Base-by-base conservation (phyloP, 2,113 vertebrate species). In the Sminthopsis crassicaudata region DNA sequence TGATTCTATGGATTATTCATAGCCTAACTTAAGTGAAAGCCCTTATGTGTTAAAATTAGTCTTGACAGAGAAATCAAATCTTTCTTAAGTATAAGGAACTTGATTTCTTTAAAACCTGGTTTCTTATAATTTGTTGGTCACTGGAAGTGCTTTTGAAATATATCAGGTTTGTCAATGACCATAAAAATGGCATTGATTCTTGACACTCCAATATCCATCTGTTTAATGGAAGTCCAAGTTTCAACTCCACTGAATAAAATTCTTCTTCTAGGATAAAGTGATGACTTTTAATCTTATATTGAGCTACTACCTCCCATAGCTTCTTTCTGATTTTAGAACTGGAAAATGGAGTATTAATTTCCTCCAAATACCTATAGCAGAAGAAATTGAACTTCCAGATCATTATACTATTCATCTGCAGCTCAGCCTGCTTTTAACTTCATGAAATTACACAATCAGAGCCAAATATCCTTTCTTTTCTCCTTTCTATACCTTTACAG, bases 1-100 rank as follows among this genome's bases (percentile, higher is more conserved):
- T 88, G 76, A 97, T 94, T 53, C 10, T 55, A 90, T 92, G 90
- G 55, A 93, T 97, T 93, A 97, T 96, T 95, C 89, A 94, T 51
- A 53, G 5, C 25, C 24, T 89, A 52, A 92, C 16, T 90, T 93
- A 92, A 89, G 19, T 93, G 57, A 92, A 94, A 95, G 50, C 2
- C 46, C 96, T 95, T 93, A 54, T 42, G 53, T 91, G 19, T 92
- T 95, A 96, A 95, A 93, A 14, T 53, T 16, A 84, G 19, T 42
- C 30, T 67, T 84, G 67, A 42, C 19, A 84, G 67, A 76, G 67
- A 19, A 84, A 84, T 42, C 14, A 84, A 84, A 84, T 84, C 16
- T 42, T 84, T 76, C 60, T 76, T n/a, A n/a, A 16, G n/a, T 42
- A 42, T 84, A 84, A 42, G 6, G 14, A 22, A 42, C n/a, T 42